phyloP scores from a whole-genome alignment of 2,797 vertebrate genomes.

The Peromyscus aztecus region DNA sequence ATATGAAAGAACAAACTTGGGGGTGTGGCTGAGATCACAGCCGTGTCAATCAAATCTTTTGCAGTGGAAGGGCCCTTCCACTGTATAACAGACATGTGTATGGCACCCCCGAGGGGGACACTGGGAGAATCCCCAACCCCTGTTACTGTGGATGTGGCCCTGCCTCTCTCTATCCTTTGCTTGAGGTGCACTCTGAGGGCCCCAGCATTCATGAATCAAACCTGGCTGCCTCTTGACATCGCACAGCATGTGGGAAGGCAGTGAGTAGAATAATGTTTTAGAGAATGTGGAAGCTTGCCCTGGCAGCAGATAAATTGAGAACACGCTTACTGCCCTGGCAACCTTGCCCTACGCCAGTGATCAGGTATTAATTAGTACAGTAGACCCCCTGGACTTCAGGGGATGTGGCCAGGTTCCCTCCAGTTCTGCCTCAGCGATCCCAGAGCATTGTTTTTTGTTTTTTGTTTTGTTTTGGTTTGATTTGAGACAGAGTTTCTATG shows the following conservation, averaged over 20 bases:
- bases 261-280: neutral
- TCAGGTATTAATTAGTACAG: neutral
- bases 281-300: neutral
- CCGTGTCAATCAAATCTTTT: neutral
- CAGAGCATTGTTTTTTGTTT: neutral
- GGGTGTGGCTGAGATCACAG: neutral
- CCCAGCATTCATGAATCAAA: neutral
- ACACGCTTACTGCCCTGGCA: neutral
- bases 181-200: neutral
- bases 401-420: neutral
- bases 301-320: neutral
- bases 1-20: neutral
- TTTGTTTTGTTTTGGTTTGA: too few species aligned
- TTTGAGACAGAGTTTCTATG: too few species aligned
- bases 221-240: neutral
- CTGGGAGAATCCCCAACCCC: rapidly evolving
- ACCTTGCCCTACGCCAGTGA: neutral
- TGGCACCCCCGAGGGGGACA: rapidly evolving
- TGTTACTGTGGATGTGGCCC: neutral
- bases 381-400: neutral
- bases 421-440: neutral
- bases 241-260: neutral
- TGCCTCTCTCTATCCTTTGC: neutral
- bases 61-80: rapidly evolving
- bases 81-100: neutral